Base-by-base conservation (phyloP, 2,797 vertebrate genomes). In the Xenops minutus region DNA sequence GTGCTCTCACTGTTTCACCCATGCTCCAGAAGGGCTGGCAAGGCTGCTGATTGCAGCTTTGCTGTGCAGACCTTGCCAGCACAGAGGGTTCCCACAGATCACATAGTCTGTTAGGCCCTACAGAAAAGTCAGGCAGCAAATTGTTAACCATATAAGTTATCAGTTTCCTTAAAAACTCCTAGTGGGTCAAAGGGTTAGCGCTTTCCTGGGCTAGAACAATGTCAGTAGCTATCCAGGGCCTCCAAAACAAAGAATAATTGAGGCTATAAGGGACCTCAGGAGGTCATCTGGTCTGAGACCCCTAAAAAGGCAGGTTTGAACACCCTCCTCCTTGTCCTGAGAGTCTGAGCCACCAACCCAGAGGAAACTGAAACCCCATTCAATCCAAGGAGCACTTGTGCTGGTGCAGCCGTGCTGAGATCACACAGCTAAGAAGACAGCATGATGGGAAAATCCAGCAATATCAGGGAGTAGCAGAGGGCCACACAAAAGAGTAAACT, bases 81-180 rank as follows among this genome's bases (percentile, higher is more conserved):
- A 46, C 1, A 3, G 26, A 88, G 26, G 14, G 55, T 20, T 92
- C 56, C 44, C 11, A 17, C 14, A 54, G 44, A 54, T n/a, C 54
- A 23, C 0, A 2, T 15, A 64, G 41, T 37, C 56, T 64, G 48
- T 11, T 13, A 68, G 52, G 41, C 41, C 22, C 27, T 10, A 34
- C 17, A 30, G 17, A 58, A 49, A 79, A 78, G 46, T 78, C 88
- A 62, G 36, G 14, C 32, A 71, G 48, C 34, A 64, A 82, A 83
- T n/a, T 56, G 52, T 56, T 74, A 85, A 76, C 55, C 32, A 34
- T 4, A 5, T 32, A 73, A 68, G 27, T 76, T 79, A 84, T 67
- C 14, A 4, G 32, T 83, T 91, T 82, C 68, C 64, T 83, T 67
- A 89, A 91, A 89, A 95, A 39, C 19, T 91, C 56, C 37, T 71